Conservation (phyloP, 2,888 invertebrate genomes). For the Heteromurus nitidus region DNA sequence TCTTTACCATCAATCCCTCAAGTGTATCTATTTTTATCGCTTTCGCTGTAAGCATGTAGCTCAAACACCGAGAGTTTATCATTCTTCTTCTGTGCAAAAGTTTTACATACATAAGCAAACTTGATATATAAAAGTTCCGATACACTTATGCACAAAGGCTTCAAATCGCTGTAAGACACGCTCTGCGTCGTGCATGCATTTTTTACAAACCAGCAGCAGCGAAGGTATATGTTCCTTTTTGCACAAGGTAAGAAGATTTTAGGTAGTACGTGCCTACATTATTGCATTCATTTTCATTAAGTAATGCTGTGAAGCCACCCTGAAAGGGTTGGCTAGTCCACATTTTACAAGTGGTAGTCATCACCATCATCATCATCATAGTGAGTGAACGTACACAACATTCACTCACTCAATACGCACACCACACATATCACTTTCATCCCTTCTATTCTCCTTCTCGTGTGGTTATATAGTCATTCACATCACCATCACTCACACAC, state of each 20-base stretch:
- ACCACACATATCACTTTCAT: constrained; percentile 31
- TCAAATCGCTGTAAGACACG: neutral
- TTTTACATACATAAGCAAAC: neutral
- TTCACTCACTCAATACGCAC: no score
- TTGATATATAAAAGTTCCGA: neutral
- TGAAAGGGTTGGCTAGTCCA: constrained; percentile 1
- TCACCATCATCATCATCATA: neutral
- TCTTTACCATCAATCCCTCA: neutral
- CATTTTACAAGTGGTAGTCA: neutral
- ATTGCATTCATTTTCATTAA: constrained; percentile 33
- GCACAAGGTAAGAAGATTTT: neutral
- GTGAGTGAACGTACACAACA: neutral
- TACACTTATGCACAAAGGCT: constrained; percentile 22
- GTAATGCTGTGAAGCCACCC: constrained; percentile 14
- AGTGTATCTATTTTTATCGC: constrained; percentile 12
- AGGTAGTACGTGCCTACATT: neutral
- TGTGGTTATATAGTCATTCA: neutral
- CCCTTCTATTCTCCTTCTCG: neutral
- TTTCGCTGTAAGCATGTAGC: neutral
- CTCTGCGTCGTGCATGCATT: no score
- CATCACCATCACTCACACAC: neutral
- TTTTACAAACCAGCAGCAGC: neutral
- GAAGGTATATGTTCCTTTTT: no score
- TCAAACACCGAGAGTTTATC: neutral
- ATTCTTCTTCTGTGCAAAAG: no score